These are phyloP conservation scores for Mormyrops attenuatus DNA, from an alignment of 2,797 vertebrate species.

Conservation along the genomic window DNA sequence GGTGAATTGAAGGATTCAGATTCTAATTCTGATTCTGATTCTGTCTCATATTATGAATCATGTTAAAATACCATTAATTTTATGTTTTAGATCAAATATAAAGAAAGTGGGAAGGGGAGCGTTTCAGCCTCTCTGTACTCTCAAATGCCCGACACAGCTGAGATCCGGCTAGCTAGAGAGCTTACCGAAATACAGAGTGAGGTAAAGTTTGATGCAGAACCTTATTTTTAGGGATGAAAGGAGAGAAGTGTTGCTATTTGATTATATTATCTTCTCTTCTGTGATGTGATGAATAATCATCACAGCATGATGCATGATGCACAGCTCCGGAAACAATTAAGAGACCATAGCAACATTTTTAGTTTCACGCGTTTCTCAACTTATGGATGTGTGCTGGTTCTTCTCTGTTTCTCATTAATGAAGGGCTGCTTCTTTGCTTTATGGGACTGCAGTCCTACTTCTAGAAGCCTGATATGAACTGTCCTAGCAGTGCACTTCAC, in stretches of 20 bases:
- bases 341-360: background rate
- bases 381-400: background rate
- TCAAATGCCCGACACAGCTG: constrained; percentile 47
- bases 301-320: background rate
- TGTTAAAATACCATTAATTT: background rate
- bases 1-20: background rate
- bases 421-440: background rate
- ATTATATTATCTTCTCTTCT: background rate
- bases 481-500: background rate
- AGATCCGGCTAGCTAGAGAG: constrained; percentile 64
- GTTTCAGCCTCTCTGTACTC: constrained; percentile 44
- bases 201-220: constrained; percentile 50
- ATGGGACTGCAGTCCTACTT: background rate
- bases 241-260: background rate
- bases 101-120: constrained; percentile 32
- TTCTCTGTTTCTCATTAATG: background rate
- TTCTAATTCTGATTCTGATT: background rate
- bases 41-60: background rate
- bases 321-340: background rate
- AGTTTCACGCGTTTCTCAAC: background rate
- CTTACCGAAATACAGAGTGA: constrained; percentile 76
- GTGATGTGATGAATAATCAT: background rate
- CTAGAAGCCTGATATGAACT: background rate
- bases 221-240: background rate
- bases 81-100: constrained; percentile 39